Base-by-base conservation (phyloP, 2,888 invertebrate genomes). In the Ariolimax columbianus region DNA sequence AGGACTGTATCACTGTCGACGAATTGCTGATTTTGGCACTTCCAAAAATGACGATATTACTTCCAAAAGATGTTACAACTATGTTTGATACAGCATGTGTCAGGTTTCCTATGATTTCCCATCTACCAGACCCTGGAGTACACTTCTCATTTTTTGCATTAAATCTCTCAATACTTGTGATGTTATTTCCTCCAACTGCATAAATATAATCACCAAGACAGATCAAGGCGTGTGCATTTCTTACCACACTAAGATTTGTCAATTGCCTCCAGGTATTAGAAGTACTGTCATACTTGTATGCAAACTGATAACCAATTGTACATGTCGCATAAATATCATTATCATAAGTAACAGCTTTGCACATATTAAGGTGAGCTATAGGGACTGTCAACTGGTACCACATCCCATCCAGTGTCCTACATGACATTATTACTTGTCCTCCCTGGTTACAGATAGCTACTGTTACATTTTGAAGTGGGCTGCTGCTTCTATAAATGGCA, bases 31-130 rank as follows among this genome's bases (percentile, higher is more conserved):
- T 40, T n/a, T 55, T 43, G 23, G 6, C 63, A 59, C 19, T 82
- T 17, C 82, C 82, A 40, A 73, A 63, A 11, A 82, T 36, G 33
- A 82, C n/a, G 40, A 82, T 55, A 26, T 33, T 30, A 33, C 51
- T 63, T 51, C 33, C 43, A 59, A 59, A 55, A 14, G 75, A 40
- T 19, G 73, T 59, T 17, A 59, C 75, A n/a, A 30, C 73, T 4
- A 59, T 3, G 63, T 82, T 63, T n/a, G 82, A 51, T 11, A 82
- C 63, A 9, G 82, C 36, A 14, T 38, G 55, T 23, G 7, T 40
- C 40, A 82, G n/a, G 17, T 55, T 38, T 14, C 82, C 82, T 11
- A 75, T 47, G 17, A 2, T 75, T 73, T 82, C 82, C 82, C 82
- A 82, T 26, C n/a, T 36, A 23, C 51, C 73, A 30, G 59, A 36